Percentiles rank a stretch among this genome's conserved stretches.
These are phyloP conservation scores for Heliocidaris erythrogramma DNA, from an alignment of 35 echinoderm and acorn worm genomes.

Conservation along the genomic window DNA sequence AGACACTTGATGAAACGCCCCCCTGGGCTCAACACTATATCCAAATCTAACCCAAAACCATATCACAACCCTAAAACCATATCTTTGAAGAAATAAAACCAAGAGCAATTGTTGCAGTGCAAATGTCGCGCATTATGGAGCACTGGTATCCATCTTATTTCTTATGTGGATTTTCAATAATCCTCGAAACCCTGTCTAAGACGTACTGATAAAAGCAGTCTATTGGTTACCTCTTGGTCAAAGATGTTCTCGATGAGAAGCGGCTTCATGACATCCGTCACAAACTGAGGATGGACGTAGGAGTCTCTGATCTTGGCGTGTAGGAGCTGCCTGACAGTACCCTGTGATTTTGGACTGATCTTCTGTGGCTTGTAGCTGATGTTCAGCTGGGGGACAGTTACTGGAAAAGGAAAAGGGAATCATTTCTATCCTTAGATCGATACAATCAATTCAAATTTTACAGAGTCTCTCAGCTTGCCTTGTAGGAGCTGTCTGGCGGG, in stretches of 20 bases:
- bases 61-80: no score
- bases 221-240: slow-evolving; percentile 85
- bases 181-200: no score
- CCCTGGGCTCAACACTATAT: no score
- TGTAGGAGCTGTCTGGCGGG: neutral
- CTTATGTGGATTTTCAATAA: no score
- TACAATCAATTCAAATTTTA: neutral
- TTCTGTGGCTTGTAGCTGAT: slow-evolving; percentile 99
- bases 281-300: slow-evolving; percentile 96
- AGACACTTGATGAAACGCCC: no score
- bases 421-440: neutral
- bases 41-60: no score
- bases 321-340: slow-evolving; percentile 74
- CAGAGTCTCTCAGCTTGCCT: no score
- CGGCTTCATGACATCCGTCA: slow-evolving; percentile 91
- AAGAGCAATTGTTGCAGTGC: no score
- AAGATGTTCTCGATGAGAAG: slow-evolving; percentile 80
- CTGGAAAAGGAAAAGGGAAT: slow-evolving; percentile 36
- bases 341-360: slow-evolving; percentile 95
- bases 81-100: no score
- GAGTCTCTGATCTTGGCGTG: slow-evolving; percentile 94
- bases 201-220: no score
- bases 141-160: no score
- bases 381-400: slow-evolving; percentile 80
- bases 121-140: no score